Conservation (phyloP, 1,140 invertebrate species). For the Drosophila triauraria region DNA sequence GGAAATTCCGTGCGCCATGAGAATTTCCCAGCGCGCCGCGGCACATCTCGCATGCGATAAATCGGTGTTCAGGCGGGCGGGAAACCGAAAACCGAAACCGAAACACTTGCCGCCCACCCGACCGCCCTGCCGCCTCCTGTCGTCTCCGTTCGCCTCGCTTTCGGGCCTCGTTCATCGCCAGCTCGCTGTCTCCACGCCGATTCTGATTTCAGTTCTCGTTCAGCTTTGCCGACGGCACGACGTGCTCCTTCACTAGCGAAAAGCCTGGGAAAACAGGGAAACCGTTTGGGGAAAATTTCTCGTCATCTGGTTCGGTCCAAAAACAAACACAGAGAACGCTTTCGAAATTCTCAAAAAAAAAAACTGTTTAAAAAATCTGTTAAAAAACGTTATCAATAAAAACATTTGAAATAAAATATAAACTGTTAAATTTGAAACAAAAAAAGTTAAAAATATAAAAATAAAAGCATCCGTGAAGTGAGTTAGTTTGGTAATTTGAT, state of each 20-base stretch:
- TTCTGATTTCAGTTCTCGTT: constrained; percentile 78
- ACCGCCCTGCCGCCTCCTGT: constrained; percentile 4
- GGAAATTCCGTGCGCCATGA: constrained; percentile 43
- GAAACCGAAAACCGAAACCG: constrained; percentile 25
- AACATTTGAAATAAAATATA: neutral
- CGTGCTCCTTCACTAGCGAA: constrained; percentile 63
- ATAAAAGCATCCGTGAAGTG: constrained; percentile 4
- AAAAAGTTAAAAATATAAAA: neutral
- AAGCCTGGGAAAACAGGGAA: constrained; percentile 12
- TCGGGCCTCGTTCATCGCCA: constrained; percentile 24
- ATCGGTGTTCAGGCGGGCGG: constrained; percentile 5
- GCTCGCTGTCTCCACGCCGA: constrained; percentile 30
- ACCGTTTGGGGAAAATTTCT: constrained; percentile 23
- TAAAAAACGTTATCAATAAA: constrained; percentile 3
- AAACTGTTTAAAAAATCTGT: neutral
- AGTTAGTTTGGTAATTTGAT: neutral
- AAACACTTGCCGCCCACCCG: constrained; percentile 2
- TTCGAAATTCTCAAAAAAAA: constrained; percentile 4
- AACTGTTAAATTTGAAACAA: neutral
- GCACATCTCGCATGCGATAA: constrained; percentile 66
- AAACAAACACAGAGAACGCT: constrained; percentile 2
- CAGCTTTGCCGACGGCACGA: constrained; percentile 82
- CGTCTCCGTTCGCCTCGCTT: constrained; percentile 15
- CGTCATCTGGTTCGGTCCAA: constrained; percentile 35
- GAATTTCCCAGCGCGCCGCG: constrained; percentile 46